Percentiles rank a stretch among this genome's conserved stretches.
These are phyloP conservation scores for Sebastes hopkinsi DNA, from an alignment of 2,797 vertebrate genomes.

Conservation along the genomic window DNA sequence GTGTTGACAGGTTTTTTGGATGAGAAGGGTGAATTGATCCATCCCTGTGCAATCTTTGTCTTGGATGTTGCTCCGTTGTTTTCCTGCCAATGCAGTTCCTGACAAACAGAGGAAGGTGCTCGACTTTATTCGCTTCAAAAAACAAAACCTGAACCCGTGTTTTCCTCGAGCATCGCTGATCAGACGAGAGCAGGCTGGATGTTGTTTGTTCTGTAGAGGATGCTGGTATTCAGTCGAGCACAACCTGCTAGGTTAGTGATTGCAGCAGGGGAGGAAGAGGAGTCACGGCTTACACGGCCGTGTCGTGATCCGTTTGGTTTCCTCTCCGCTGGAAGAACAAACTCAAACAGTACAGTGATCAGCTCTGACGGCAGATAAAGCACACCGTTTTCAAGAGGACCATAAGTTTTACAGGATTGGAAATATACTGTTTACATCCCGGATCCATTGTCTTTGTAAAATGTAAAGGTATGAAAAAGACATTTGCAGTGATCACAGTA, in stretches of 20 bases:
- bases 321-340: conserved; percentile 16
- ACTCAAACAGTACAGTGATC: conserved; percentile 30
- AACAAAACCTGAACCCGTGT: neutral
- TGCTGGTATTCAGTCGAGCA: conserved; percentile 17
- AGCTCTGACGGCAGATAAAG: conserved; percentile 53
- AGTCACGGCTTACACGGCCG: conserved; percentile 18
- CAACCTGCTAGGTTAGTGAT: conserved; percentile 32
- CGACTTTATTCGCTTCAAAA: conserved; percentile 17
- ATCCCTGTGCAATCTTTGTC: conserved; percentile 52
- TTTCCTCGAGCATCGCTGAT: conserved; percentile 16
- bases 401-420: conserved; percentile 47
- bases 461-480: conserved; percentile 81
- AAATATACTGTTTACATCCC: conserved; percentile 80
- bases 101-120: conserved; percentile 49
- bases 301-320: neutral
- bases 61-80: conserved; percentile 40
- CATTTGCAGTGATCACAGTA: conserved; percentile 85
- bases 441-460: conserved; percentile 83
- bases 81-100: conserved; percentile 39
- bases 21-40: conserved; percentile 46
- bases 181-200: conserved; percentile 17
- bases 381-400: conserved; percentile 60
- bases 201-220: conserved; percentile 15
- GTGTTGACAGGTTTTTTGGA: conserved; percentile 54
- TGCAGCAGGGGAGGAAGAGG: conserved; percentile 7